phyloP scores from a whole-genome alignment of 2,113 vertebrate species.

The Megalops atlanticus region DNA sequence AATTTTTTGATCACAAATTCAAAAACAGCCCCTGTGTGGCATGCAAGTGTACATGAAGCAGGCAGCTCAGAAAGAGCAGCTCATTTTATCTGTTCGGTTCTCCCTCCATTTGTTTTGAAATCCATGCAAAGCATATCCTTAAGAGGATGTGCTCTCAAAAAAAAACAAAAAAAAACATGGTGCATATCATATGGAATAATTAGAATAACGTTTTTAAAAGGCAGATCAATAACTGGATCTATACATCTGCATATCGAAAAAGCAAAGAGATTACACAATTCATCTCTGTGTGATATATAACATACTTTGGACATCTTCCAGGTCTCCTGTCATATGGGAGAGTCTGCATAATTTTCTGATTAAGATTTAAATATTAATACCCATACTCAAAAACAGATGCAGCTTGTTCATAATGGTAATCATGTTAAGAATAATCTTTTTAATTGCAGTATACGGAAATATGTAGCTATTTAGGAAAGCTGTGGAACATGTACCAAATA shows the following conservation, averaged over 20 bases:
- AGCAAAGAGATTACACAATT: background rate
- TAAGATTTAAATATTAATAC: slow-evolving; percentile 14
- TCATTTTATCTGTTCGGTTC: slow-evolving; percentile 18
- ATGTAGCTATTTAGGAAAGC: slow-evolving; percentile 3
- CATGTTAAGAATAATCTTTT: slow-evolving; percentile 11
- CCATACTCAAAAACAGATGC: slow-evolving; percentile 9
- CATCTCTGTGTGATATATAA: background rate
- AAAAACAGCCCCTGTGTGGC: slow-evolving; percentile 64
- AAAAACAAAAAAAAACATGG: background rate
- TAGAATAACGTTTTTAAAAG: background rate
- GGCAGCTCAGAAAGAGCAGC: slow-evolving; percentile 41
- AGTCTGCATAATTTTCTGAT: slow-evolving; percentile 6
- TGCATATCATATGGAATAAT: background rate
- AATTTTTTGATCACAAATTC: slow-evolving; percentile 71
- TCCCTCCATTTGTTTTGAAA: slow-evolving; percentile 36
- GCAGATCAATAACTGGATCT: background rate
- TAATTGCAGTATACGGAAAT: slow-evolving; percentile 4
- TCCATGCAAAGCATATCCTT: slow-evolving; percentile 15
- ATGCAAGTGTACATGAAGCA: slow-evolving; percentile 31
- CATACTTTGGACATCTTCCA: background rate
- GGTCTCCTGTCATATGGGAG: background rate
- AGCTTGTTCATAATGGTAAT: slow-evolving; percentile 9
- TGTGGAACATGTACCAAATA: slow-evolving; percentile 3
- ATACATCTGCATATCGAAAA: background rate
- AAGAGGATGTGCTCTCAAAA: slow-evolving; percentile 26